Conservation (phyloP, 2,113 vertebrate genomes). For the Uria lomvia region DNA sequence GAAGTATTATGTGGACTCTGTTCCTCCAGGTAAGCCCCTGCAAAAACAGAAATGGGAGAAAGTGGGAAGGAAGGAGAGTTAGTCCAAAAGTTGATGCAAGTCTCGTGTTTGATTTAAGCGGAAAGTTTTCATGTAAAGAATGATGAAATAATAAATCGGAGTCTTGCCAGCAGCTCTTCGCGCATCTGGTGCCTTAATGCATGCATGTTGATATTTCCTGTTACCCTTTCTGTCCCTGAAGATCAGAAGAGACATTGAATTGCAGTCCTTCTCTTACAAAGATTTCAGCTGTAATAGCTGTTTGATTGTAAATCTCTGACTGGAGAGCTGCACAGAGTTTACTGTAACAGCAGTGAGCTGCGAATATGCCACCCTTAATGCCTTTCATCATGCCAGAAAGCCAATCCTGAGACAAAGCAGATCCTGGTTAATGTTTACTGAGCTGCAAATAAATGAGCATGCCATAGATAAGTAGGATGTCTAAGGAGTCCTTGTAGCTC, state of each 20-base stretch:
- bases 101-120: constrained; percentile 1
- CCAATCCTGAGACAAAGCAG: background rate
- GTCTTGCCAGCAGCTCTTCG: constrained; percentile 7
- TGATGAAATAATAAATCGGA: background rate
- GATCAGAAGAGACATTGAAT: background rate
- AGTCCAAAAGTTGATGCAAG: constrained; percentile 7
- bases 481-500: background rate
- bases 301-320: background rate
- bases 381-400: background rate
- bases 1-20: constrained; percentile 65
- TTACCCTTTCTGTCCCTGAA: background rate
- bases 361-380: background rate
- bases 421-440: background rate
- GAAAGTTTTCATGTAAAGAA: background rate
- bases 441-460: background rate
- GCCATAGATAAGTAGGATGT: background rate
- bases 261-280: background rate
- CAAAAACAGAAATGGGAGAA: constrained; percentile 47
- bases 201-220: background rate
- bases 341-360: background rate
- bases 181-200: background rate
- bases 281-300: background rate
- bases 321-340: background rate
- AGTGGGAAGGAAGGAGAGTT: constrained; percentile 56
- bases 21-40: constrained; percentile 65